Evolutionary conservation across 2,113 vertebrate species (phyloP), one percentile per base, ranked within the genome.

Genomic region (Columbina picui): DNA sequence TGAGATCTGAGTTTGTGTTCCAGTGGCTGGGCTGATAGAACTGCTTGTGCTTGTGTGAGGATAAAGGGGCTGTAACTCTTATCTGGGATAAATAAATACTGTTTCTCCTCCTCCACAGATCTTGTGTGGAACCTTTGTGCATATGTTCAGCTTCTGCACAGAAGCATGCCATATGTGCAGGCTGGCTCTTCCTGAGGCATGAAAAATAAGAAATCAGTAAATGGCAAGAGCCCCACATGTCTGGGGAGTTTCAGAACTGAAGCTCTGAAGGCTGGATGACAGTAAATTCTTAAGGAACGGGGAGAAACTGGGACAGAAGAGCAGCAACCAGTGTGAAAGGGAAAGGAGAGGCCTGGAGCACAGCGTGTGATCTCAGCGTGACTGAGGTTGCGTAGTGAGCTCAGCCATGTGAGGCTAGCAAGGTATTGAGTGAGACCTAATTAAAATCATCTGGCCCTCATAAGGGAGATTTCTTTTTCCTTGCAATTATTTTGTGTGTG

Each of bases 391-490:
- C 84, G 50, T 22, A 9, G 32, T 22, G 79, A 84, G 59, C 88
- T 63, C 87, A 89, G 92, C 93, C 27, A 0, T 32, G 64, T 30
- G 90, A 94, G 74, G 26, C 21, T 1, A 64, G 83, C 34, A 68
- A 34, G 60, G 36, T 34, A 91, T 23, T 81, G 68, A 93, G 85
- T 60, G 64, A 97, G 90, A 93, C 90, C 79, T 93, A 94, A 96
- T 94, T 95, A 97, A 96, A 96, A 93, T 95, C 64, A 93, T 80
- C 92, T 93, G 83, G 60, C 57, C 60, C 88, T 93, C 88, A 64
- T 68, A 73, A 88, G 85, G 70, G 76, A 90, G n/a, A 59, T 80
- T 84, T 73, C 78, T 64, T 78, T 94, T 83, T 64, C 56, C 56
- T 41, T 71, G 78, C 76, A 81, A 78, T 92, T 93, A 75, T 81